A percentile compares a stretch with the other conserved stretches of the same genome.
These are phyloP conservation scores for Agonopterix subpropinquella DNA, from an alignment of 2,888 invertebrate genomes.

Conservation along the genomic window DNA sequence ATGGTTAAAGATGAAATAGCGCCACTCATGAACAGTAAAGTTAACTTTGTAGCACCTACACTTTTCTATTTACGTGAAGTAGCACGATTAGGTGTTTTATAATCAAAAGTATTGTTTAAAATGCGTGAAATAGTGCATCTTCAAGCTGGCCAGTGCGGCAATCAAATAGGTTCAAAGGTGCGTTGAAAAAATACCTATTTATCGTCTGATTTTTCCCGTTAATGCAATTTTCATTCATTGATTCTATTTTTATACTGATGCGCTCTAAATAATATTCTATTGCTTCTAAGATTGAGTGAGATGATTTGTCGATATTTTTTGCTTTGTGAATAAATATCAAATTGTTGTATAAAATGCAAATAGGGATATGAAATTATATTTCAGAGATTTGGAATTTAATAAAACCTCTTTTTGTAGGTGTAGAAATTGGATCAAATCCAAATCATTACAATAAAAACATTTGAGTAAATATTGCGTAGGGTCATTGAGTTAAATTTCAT, in stretches of 20 bases:
- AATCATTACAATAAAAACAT: too few relatives aligned
- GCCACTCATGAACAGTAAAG: constrained; percentile 1
- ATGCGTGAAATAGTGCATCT: constrained; percentile 96
- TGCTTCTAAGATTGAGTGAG: not conserved
- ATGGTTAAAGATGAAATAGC: too few relatives aligned
- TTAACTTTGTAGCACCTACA: constrained; percentile 6
- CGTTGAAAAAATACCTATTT: constrained; percentile 11
- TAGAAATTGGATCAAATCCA: too few relatives aligned
- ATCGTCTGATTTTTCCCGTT: not conserved
- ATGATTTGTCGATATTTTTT: not conserved
- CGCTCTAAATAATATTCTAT: constrained; percentile 1
- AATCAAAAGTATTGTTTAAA: constrained; percentile 23
- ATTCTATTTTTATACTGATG: constrained; percentile 9
- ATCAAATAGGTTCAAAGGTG: constrained; percentile 95
- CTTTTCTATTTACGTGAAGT: constrained; percentile 12
- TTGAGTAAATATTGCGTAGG: too few relatives aligned
- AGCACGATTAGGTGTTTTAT: constrained; percentile 19
- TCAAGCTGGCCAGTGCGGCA: constrained; percentile 93
- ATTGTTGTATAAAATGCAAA: too few relatives aligned
- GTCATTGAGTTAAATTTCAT: too few relatives aligned
- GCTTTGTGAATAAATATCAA: too few relatives aligned
- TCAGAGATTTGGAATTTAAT: too few relatives aligned
- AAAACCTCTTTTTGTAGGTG: too few relatives aligned
- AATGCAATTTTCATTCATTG: constrained; percentile 6
- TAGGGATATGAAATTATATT: too few relatives aligned